phyloP scores from a whole-genome alignment of 2,797 vertebrate species.

The Decapterus maruadsi region DNA sequence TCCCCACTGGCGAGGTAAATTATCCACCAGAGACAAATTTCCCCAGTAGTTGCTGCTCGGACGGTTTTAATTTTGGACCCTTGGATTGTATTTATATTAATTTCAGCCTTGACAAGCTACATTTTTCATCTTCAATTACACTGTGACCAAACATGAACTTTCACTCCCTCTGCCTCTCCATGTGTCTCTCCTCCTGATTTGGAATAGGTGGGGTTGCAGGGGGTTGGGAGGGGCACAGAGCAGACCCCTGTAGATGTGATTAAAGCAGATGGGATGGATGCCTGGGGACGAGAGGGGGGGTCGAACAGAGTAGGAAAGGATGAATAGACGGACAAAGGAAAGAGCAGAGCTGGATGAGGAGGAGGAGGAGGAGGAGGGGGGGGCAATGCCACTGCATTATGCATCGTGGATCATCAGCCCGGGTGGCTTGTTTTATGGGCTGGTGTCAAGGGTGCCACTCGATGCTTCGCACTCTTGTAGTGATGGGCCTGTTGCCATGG shows the following conservation, averaged over 20 bases:
- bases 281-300: constrained; percentile 1
- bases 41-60: not conserved
- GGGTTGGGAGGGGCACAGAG: not conserved
- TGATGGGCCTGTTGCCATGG: constrained; percentile 76
- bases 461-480: constrained; percentile 57
- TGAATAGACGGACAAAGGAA: constrained; percentile 30
- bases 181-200: constrained; percentile 18
- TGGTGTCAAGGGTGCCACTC: constrained; percentile 75
- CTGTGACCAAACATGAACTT: constrained; percentile 23
- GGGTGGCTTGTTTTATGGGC: constrained; percentile 62
- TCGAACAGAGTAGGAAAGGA: constrained; percentile 28
- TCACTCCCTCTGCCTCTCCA: not conserved
- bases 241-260: constrained; percentile 47
- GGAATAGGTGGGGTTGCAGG: not conserved
- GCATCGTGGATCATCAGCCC: constrained; percentile 65
- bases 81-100: constrained; percentile 27
- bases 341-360: constrained; percentile 45
- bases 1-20: not conserved
- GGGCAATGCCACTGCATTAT: constrained; percentile 76
- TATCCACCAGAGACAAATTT: not conserved
- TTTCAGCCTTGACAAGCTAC: constrained; percentile 18
- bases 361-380: no score
- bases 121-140: constrained; percentile 35
- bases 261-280: constrained; percentile 65
- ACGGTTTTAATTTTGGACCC: constrained; percentile 34